Evolutionary conservation across 2,888 invertebrate genomes (phyloP).

Genomic region (Euplagia quadripunctaria): DNA sequence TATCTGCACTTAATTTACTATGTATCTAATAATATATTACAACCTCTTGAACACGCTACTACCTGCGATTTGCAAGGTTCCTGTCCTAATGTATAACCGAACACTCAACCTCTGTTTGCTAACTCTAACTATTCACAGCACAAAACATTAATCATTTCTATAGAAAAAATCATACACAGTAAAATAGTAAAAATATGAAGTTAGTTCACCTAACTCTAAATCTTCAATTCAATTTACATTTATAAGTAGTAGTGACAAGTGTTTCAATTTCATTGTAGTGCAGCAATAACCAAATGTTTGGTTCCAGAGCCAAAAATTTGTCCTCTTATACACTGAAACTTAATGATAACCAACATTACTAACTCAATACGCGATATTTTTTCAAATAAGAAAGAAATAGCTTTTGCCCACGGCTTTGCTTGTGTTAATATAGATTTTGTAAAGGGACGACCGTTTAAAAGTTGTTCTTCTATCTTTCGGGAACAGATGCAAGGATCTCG

Average conservation of each 20-base stretch:
- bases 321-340: too few species aligned
- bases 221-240: too few species aligned
- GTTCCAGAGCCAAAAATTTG: background rate
- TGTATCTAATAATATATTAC: background rate
- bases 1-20: background rate
- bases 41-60: background rate
- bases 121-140: background rate
- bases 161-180: background rate
- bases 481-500: background rate
- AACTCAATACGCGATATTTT: too few species aligned
- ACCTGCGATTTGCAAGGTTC: background rate
- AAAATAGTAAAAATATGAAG: background rate
- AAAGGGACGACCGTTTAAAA: background rate
- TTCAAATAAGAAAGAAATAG: too few species aligned
- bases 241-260: background rate
- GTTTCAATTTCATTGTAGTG: background rate
- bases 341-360: too few species aligned
- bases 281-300: background rate
- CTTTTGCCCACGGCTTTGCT: background rate
- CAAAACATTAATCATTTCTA: background rate
- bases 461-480: background rate
- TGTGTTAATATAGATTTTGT: background rate
- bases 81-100: background rate
- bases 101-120: background rate
- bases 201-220: background rate